A percentile compares a stretch with the other conserved stretches of the same genome.
Evolutionary conservation across 2,888 invertebrate species (phyloP).

Genomic region (Agrilus biguttatus): DNA sequence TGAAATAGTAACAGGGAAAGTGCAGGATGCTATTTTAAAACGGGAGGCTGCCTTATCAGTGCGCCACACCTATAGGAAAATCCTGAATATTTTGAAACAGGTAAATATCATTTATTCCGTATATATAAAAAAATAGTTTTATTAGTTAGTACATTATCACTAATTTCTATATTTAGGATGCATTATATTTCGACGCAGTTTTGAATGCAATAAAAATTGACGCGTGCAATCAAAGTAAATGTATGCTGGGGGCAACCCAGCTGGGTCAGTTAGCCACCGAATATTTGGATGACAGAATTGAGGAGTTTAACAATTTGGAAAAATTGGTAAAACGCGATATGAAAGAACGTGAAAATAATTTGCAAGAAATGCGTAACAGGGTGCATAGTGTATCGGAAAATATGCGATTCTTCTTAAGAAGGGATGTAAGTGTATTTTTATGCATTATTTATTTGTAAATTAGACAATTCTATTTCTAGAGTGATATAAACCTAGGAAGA

Average conservation of each 20-base stretch:
- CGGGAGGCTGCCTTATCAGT: constrained; percentile 51
- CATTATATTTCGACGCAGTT: constrained; percentile 48
- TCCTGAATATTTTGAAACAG: constrained; percentile 47
- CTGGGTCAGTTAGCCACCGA: constrained; percentile 54
- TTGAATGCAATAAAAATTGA: constrained; percentile 43
- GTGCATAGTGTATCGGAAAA: constrained; percentile 30
- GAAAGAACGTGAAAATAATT: constrained; percentile 41
- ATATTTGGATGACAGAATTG: constrained; percentile 47
- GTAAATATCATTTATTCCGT: constrained; percentile 20
- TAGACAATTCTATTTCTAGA: constrained; percentile 14
- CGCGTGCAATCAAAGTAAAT: constrained; percentile 43
- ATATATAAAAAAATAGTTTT: no score
- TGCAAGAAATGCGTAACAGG: constrained; percentile 34
- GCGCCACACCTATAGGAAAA: constrained; percentile 43
- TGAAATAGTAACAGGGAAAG: constrained; percentile 44
- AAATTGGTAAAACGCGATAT: constrained; percentile 45
- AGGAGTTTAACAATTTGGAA: constrained; percentile 43
- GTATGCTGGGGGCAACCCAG: constrained; percentile 46
- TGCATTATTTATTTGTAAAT: not conserved
- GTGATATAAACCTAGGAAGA: constrained; percentile 21
- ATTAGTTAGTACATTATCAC: not conserved
- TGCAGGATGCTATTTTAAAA: constrained; percentile 46
- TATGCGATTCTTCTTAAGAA: constrained; percentile 30
- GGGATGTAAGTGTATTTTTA: constrained; percentile 25
- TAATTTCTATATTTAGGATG: constrained; percentile 34